phyloP scores from a whole-genome alignment of 2,888 invertebrate genomes.

The Ypsolopha scabrella region DNA sequence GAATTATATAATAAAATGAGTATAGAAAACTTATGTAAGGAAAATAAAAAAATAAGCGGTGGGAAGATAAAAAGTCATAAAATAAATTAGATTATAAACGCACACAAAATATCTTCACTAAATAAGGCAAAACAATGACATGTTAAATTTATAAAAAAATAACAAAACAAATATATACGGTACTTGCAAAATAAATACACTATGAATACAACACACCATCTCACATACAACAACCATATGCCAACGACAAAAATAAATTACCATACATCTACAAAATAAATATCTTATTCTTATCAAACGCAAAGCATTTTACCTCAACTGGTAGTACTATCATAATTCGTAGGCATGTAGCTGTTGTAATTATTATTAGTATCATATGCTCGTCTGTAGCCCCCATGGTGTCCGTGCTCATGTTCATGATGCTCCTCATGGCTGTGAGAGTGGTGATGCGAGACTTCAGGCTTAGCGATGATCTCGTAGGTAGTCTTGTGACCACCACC shows the following conservation, averaged over 20 bases:
- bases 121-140: too few species aligned
- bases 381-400: slow-evolving; percentile 67
- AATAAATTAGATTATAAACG: too few species aligned
- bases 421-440: slow-evolving; percentile 78
- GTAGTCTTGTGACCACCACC: slow-evolving; percentile 80
- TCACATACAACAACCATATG: too few species aligned
- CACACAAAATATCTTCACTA: too few species aligned
- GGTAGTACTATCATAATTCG: slow-evolving; percentile 30
- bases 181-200: too few species aligned
- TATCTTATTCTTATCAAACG: neutral
- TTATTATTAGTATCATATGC: slow-evolving; percentile 47
- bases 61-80: too few species aligned
- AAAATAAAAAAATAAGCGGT: too few species aligned
- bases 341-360: slow-evolving; percentile 55
- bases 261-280: too few species aligned
- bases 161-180: neutral
- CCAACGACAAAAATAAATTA: too few species aligned
- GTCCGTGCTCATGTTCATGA: slow-evolving; percentile 64
- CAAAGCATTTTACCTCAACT: neutral
- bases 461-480: slow-evolving; percentile 87
- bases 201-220: too few species aligned
- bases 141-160: neutral
- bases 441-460: slow-evolving; percentile 78
- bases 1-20: neutral
- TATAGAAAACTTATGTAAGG: neutral